These are phyloP conservation scores for Nymphalis polychloros DNA, from an alignment of 2,888 invertebrate genomes.

Conservation along the genomic window DNA sequence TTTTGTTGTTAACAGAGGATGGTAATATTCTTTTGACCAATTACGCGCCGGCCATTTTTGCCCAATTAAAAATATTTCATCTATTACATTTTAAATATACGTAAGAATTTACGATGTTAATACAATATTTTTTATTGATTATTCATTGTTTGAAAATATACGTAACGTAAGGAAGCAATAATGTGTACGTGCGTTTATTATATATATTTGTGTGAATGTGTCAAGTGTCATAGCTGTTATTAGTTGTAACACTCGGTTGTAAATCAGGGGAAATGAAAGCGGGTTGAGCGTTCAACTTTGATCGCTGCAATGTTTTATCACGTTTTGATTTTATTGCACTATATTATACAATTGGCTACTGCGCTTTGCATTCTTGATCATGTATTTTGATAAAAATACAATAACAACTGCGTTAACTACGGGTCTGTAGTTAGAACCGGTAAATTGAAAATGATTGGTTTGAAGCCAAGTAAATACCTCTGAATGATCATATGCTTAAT, in stretches of 20 bases:
- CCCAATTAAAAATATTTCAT: not conserved
- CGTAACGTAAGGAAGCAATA: not conserved
- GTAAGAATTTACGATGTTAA: too few species aligned
- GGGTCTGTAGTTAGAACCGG: too few species aligned
- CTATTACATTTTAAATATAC: not conserved
- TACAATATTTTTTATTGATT: too few species aligned
- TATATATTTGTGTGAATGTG: not conserved
- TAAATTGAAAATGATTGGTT: too few species aligned
- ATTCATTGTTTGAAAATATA: not conserved
- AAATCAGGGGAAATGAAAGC: slow-evolving; percentile 39
- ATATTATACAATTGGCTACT: too few species aligned
- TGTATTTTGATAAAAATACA: too few species aligned
- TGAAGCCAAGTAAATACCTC: too few species aligned
- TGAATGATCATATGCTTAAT: too few species aligned
- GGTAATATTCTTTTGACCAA: not conserved
- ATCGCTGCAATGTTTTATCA: slow-evolving; percentile 16
- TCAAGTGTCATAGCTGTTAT: not conserved
- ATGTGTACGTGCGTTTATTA: not conserved
- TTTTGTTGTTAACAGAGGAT: too few species aligned
- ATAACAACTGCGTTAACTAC: too few species aligned
- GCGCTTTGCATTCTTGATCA: too few species aligned
- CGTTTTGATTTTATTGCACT: not conserved
- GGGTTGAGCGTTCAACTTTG: slow-evolving; percentile 43
- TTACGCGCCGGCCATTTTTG: not conserved
- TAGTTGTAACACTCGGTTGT: slow-evolving; percentile 7